Evolutionary conservation across 2,888 invertebrate genomes (phyloP), one percentile per base, ranked within the genome.

Genomic region (Andrena minutula): DNA sequence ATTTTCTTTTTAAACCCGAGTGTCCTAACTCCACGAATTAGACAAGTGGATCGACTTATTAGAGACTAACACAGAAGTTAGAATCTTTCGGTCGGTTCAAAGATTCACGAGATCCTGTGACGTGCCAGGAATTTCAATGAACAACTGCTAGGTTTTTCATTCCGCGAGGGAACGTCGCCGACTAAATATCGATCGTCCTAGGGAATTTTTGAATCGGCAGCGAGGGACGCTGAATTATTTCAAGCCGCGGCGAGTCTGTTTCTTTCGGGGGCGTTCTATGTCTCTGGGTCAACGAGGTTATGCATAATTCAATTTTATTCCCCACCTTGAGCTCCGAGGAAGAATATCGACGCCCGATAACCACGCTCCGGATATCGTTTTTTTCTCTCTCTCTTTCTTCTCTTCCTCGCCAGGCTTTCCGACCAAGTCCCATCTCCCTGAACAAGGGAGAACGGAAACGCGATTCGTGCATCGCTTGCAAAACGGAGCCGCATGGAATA

Each of bases 271-370:
- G 8, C 12, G 12, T 53, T 12, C 65, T 20, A 23, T 69, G 23
- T 65, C 63, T 79, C 53, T 70, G 61, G 63, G 75, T 80, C 75
- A 66, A 84, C 49, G 79, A 69, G 75, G 53, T 69, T 26, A 75
- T 81, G 82, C 80, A 75, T 84, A 85, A 85, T 80, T 84, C 74
- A 79, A 75, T 84, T 84, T 75, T 84, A 81, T 86, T 75, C 72
- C 23, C 51, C 47, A 47, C 53, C 51, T 26, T 26, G 20, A 7
- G 35, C 32, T n/a, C 20, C 30, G 16, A 1, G 69, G 47, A 63
- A 64, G 69, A 70, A 76, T 69, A 75, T 53, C 41, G 12, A 63
- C 20, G 51, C 16, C 58, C 30, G 16, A 49, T 61, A 68, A 53
- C 53, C 53, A 49, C 26, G 10, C 20, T 51, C 51, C 26, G 7